Evolutionary conservation across 2,888 invertebrate genomes (phyloP), one percentile per base, ranked within the genome.

Genomic region (Labia minor): DNA sequence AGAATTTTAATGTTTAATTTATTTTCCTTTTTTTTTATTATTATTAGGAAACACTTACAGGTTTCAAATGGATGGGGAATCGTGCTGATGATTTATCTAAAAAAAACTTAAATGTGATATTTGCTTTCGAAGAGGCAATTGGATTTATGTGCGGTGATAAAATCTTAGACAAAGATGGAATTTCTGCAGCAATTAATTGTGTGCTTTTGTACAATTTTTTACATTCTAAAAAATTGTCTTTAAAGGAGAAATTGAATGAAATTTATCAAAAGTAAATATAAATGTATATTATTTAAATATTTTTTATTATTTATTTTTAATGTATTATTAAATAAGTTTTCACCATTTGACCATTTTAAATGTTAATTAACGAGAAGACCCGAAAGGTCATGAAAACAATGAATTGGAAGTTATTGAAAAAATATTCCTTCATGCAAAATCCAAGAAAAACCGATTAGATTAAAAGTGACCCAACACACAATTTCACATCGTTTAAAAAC

Each of bases 61-160:
- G 99, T 0, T 99, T 99, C 76, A 99, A 99, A 75, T 99, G 97
- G 97, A 96, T 99, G 92, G 98, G 94, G 3, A 98, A 97, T 78
- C 85, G 85, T 73, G 83, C 90, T 0, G 80, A 87, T 26, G 85
- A 93, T 4, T 78, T 95, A 66, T 78, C 87, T 37, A 79, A 84
- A 67, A 78, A 86, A 67, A 89, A 87, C 21, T 90, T 92, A 73
- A 78, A 81, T 10, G 90, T 96, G 0, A 77, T 99, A 66, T 95
- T 97, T 78, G 95, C 96, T 0, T 99, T 91, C 78, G 99, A 99
- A 76, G 99, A 99, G 79, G 97, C 98, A 0, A 97, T 99, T 75
- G 99, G 97, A 0, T 98, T 92, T 76, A 97, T 99, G 97, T 91
- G 92, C 75, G 89, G 90, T n/a, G 82, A 85, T 1, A 80, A 80